These are phyloP conservation scores for Ctenosaura bakeri DNA, from an alignment of 2,797 vertebrate species.

Conservation along the genomic window DNA sequence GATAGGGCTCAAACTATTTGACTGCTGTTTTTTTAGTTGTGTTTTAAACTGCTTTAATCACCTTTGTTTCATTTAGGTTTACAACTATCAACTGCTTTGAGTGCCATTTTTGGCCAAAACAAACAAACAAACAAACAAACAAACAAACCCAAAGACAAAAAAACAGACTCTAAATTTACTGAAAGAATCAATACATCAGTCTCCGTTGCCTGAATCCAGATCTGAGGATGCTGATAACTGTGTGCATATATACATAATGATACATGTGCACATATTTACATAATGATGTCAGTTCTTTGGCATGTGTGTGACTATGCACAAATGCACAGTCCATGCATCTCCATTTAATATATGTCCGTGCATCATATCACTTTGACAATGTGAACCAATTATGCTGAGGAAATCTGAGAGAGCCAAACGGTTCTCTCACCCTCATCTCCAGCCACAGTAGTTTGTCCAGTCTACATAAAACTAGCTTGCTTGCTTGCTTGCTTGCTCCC, in stretches of 20 bases:
- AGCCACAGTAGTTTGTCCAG: constrained; percentile 63
- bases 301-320: neutral
- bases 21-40: neutral
- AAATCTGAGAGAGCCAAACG: constrained; percentile 28
- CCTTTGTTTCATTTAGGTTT: neutral
- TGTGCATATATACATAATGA: neutral
- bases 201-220: neutral
- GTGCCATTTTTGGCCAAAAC: neutral
- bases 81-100: neutral
- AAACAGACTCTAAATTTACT: neutral
- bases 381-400: neutral
- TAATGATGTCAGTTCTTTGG: fast-evolving
- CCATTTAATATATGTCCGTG: neutral
- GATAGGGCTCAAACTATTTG: neutral
- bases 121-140: too few species aligned
- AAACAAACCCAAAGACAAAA: neutral
- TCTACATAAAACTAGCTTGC: constrained; percentile 48
- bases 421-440: neutral
- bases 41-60: neutral
- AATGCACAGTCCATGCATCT: fast-evolving
- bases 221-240: neutral
- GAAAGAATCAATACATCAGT: neutral
- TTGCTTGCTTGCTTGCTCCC: too few species aligned
- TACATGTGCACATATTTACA: neutral
- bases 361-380: fast-evolving